Evolutionary conservation across 1,140 invertebrate genomes (phyloP), one percentile per base, ranked within the genome.

Genomic region (Drusus annulatus): DNA sequence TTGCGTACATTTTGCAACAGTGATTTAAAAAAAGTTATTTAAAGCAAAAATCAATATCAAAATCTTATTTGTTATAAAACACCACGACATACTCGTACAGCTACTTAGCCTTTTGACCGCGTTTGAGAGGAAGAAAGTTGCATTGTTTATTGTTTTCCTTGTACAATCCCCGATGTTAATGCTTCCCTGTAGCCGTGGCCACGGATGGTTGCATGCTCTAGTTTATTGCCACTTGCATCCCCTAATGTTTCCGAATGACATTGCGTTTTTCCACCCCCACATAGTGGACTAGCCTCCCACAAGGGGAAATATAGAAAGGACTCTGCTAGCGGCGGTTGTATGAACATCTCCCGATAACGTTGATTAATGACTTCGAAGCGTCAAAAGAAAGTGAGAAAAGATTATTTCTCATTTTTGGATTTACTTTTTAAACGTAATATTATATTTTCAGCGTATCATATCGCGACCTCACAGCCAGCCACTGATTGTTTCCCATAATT

Each of bases 321-420:
- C 36, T 45, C 50, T 51, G 69, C 56, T 74, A 74, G 25, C 69
- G 69, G 13, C 15, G 69, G 50, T 74, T 31, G 52, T 74, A 51
- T 74, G 69, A 74, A 74, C 69, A 74, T 19, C 23, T 69, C 51
- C 69, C 23, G 69, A 74, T 74, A 74, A 56, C 69, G 52, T 74
- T 74, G 69, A 74, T 74, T 74, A 74, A 74, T 74, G 69, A 56
- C 69, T 25, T 56, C 8, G 51, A 74, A 56, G 25, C 52, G 69
- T 74, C 69, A 74, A 56, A 56, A 54, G 8, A n/a, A 56, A 51
- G 56, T 74, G 69, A 74, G 69, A 28, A 56, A 56, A 74, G 69
- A 74, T 74, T 74, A 74, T 56, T 74, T 56, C 69, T 74, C 51
- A 74, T 74, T 74, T 74, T 74, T 56, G 45, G 69, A 74, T 74